Conservation (phyloP, 2,888 invertebrate genomes). For the Aethes cnicana region DNA sequence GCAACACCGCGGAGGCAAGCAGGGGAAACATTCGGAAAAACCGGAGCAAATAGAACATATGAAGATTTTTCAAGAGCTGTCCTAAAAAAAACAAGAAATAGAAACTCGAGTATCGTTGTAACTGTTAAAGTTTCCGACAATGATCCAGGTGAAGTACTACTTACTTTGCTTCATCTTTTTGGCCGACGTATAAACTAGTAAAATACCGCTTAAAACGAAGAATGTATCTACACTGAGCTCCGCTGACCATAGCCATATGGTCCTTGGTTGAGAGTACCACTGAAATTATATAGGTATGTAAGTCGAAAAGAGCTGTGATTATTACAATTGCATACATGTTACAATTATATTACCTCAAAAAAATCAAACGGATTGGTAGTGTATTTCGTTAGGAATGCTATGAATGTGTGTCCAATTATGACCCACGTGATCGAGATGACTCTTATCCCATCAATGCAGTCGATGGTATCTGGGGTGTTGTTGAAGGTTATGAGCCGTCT, state of each 20-base stretch:
- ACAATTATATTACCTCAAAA: constrained; percentile 3
- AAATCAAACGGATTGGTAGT: background rate
- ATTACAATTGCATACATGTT: background rate
- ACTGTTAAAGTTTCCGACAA: no score
- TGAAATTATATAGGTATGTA: constrained; percentile 34
- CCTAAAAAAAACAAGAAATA: constrained; percentile 29
- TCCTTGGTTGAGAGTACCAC: constrained; percentile 38
- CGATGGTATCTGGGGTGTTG: constrained; percentile 44
- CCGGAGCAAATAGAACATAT: constrained; percentile 34
- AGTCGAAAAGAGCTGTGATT: background rate
- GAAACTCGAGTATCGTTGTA: no score
- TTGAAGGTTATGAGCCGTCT: constrained; percentile 50
- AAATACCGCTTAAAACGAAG: constrained; percentile 53
- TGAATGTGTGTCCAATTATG: constrained; percentile 55
- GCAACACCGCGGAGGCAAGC: constrained; percentile 28
- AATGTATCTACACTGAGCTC: constrained; percentile 82
- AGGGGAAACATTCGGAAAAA: constrained; percentile 34
- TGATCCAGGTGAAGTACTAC: no score
- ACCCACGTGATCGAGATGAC: constrained; percentile 69
- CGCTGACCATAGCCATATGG: constrained; percentile 51
- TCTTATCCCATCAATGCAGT: constrained; percentile 67
- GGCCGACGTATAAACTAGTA: constrained; percentile 41
- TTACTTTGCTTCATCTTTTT: constrained; percentile 37
- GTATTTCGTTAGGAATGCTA: background rate
- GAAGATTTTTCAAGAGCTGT: constrained; percentile 31